Base-by-base conservation (phyloP, 1,140 invertebrate species). In the Drosophila sulfurigaster region DNA sequence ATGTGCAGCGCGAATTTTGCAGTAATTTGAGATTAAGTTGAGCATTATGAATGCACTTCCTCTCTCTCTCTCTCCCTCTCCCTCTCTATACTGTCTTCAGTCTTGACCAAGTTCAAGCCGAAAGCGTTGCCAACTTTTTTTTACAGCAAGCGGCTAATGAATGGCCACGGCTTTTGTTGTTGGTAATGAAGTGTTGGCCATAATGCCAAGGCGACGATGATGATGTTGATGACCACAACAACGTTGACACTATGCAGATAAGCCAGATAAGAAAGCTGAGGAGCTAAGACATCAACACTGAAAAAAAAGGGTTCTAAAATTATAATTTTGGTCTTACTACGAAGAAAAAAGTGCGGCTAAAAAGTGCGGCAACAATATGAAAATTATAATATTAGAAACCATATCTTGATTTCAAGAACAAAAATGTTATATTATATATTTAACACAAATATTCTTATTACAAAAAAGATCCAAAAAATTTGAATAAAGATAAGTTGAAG, bases 111-210 rank as follows among this genome's bases (percentile, higher is more conserved):
- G 46, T 58, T 68, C n/a, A 57, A 48, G 52, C 4, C 59, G 56
- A 49, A 71, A 52, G 20, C 75, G 51, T 69, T 73, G 77, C 72
- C 76, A 82, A 83, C 72, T 82, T 83, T 83, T 83, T 83, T 79
- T 75, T 75, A 80, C 75, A 64, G 69, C 81, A 78, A 41, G 28
- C 15, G 79, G 75, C 79, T 85, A 89, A 89, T 89, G 85, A 89
- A 89, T 85, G 81, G 83, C 83, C 81, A 81, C 78, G 78, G 83
- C 79, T 82, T 54, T 88, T 89, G 85, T 88, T 89, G 85, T 78
- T 83, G 78, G 75, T 85, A 79, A 88, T 89, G 81, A 82, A 89
- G 85, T 88, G 85, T 89, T 89, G 85, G 81, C 85, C 78, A 81
- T 89, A 89, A 88, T 88, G 78, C 78, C 52, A 63, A 54, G 60